These are phyloP conservation scores for Drosophila suzukii DNA, from an alignment of 1,140 invertebrate genomes.

Conservation along the genomic window DNA sequence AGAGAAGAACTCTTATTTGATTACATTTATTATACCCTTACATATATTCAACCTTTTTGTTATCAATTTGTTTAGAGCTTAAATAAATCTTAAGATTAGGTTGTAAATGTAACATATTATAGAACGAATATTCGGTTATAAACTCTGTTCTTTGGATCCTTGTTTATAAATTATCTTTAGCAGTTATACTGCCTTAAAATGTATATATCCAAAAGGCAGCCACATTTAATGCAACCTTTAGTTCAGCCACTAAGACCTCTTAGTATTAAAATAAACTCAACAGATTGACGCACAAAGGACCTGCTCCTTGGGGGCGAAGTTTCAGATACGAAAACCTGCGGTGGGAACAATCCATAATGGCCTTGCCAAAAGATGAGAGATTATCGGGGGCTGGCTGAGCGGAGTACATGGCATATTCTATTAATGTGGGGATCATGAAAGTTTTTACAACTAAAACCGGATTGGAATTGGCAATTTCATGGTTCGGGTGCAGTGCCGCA, in stretches of 20 bases:
- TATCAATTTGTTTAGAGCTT: too few relatives aligned
- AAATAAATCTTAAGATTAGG: too few relatives aligned
- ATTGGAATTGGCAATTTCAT: constrained; percentile 79
- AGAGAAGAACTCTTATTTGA: too few relatives aligned
- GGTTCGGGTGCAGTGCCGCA: constrained; percentile 59
- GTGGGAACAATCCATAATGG: constrained; percentile 30
- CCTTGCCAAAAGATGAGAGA: constrained; percentile 31
- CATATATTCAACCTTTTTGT: too few relatives aligned
- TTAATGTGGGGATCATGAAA: constrained; percentile 55
- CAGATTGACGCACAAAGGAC: constrained; percentile 10
- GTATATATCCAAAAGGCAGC: background rate
- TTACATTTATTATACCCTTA: too few relatives aligned
- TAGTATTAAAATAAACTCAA: background rate
- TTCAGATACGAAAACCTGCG: background rate
- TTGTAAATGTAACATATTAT: too few relatives aligned
- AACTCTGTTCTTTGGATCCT: too few relatives aligned
- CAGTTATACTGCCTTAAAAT: too few relatives aligned
- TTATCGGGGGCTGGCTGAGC: constrained; percentile 15
- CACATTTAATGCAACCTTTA: background rate
- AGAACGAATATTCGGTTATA: too few relatives aligned
- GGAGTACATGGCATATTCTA: constrained; percentile 47
- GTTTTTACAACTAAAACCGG: constrained; percentile 73
- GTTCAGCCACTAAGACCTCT: background rate
- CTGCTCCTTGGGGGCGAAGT: background rate
- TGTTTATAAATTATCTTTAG: too few relatives aligned